phyloP scores from a whole-genome alignment of 64 coral and sea anemone genomes.

The Pocillopora verrucosa region DNA sequence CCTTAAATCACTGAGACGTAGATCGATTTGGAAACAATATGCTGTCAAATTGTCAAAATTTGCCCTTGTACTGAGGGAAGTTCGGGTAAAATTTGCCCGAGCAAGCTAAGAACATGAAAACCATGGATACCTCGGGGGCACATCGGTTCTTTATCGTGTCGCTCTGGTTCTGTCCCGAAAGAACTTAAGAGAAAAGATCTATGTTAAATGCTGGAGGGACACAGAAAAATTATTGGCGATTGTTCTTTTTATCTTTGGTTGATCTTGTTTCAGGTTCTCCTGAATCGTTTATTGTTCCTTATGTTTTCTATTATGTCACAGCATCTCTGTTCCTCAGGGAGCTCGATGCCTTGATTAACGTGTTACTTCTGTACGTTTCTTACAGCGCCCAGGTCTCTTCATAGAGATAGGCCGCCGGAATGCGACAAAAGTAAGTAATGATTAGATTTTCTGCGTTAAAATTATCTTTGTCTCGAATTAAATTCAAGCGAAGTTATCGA shows the following conservation, averaged over 20 bases:
- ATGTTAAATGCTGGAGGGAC: not conserved
- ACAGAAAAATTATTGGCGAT: not conserved
- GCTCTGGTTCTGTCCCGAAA: not conserved
- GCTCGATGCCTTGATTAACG: not conserved
- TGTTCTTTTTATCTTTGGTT: not conserved
- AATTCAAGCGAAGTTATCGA: not conserved
- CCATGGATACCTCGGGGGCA: not conserved
- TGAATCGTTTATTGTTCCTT: not conserved
- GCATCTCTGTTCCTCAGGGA: not conserved
- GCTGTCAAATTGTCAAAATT: not conserved
- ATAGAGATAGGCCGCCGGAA: not conserved
- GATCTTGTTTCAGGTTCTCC: not conserved
- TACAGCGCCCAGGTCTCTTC: not conserved
- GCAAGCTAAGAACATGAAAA: not conserved
- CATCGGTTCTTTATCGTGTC: not conserved
- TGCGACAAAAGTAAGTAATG: slow-evolving; percentile 35
- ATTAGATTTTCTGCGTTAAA: not conserved
- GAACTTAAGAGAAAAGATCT: not conserved
- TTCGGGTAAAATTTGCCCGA: not conserved
- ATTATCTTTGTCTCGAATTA: not conserved
- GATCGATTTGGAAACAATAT: not conserved
- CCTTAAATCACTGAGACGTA: not conserved
- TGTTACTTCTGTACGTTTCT: not conserved
- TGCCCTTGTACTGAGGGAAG: not conserved
- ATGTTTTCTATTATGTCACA: not conserved